phyloP scores from a whole-genome alignment of 1,140 invertebrate species.

The Mizuhopecten yessoensis region DNA sequence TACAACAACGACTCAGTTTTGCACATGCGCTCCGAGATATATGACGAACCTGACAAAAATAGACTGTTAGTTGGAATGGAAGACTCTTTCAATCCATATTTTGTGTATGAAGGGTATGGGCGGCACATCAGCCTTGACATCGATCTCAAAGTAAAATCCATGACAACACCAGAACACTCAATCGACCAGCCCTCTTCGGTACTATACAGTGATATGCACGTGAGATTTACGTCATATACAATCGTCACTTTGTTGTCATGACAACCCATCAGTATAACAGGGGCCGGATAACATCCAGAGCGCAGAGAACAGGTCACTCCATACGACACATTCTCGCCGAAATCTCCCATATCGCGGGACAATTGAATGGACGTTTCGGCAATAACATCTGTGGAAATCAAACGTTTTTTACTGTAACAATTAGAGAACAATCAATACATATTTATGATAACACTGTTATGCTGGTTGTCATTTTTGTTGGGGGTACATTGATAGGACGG shows the following conservation, averaged over 20 bases:
- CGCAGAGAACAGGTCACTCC: background rate
- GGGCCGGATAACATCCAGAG: background rate
- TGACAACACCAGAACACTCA: conserved; percentile 4
- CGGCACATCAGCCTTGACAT: background rate
- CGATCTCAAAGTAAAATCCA: background rate
- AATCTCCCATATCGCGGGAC: background rate
- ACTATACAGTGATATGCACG: background rate
- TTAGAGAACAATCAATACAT: too few relatives aligned
- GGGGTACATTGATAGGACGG: too few relatives aligned
- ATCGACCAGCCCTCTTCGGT: background rate
- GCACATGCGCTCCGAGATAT: too few relatives aligned
- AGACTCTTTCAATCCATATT: too few relatives aligned
- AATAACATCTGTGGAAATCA: background rate
- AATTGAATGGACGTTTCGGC: background rate
- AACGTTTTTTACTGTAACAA: too few relatives aligned
- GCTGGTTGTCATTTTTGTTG: too few relatives aligned
- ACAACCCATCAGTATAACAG: background rate
- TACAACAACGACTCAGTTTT: too few relatives aligned
- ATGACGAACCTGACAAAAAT: background rate
- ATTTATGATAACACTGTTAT: too few relatives aligned
- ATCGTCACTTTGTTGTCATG: background rate
- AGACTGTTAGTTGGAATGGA: background rate
- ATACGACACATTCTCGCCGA: background rate
- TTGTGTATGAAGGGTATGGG: background rate
- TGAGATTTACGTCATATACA: background rate